A percentile compares a stretch with the other conserved stretches of the same genome.
Evolutionary conservation across 2,113 vertebrate species (phyloP).

Genomic region (Cyphomyrus plagiostoma): DNA sequence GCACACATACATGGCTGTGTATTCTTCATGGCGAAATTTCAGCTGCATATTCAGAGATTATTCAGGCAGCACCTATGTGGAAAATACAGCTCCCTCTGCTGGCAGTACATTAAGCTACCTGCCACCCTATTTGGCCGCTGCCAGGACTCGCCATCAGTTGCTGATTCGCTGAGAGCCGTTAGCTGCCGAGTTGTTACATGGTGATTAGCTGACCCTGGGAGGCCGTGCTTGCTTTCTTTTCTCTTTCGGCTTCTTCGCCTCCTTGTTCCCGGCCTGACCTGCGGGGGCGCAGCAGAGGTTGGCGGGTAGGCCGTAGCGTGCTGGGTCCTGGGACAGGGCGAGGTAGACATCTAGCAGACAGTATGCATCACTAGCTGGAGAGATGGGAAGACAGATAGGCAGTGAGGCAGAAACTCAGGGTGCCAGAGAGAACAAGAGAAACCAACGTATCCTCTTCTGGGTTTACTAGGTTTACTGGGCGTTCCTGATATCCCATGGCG

Average conservation of each 20-base stretch:
- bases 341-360: conserved; percentile 75
- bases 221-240: conserved; percentile 38
- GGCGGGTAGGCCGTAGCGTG: conserved; percentile 52
- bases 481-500: neutral
- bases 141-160: neutral
- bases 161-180: neutral
- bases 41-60: neutral
- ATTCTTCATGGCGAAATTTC: neutral
- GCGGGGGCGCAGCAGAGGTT: conserved; percentile 44
- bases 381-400: conserved; percentile 18
- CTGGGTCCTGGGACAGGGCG: conserved; percentile 56
- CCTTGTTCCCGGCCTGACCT: conserved; percentile 30
- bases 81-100: neutral
- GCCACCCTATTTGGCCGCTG: neutral
- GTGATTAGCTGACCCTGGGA: conserved; percentile 39
- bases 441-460: neutral
- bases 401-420: neutral
- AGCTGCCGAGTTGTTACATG: neutral
- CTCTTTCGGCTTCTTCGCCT: conserved; percentile 45
- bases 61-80: neutral
- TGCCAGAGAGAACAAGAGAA: neutral
- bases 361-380: conserved; percentile 66
- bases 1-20: neutral
- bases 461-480: neutral
- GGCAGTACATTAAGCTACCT: neutral